Conservation (phyloP, 1,140 invertebrate genomes). For the Armadillidium nasatum region DNA sequence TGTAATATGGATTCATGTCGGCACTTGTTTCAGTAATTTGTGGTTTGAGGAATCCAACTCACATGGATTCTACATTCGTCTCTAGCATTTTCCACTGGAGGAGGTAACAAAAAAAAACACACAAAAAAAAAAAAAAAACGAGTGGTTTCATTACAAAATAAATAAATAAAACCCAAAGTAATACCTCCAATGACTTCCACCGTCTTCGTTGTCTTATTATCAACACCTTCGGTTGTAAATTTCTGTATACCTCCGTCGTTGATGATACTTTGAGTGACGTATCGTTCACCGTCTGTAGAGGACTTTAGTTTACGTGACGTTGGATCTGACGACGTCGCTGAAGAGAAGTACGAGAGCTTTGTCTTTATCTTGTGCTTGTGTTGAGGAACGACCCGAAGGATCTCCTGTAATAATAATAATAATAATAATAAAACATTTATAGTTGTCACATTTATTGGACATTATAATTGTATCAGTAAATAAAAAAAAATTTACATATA, state of each 20-base stretch:
- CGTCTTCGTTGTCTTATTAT: constrained; percentile 38
- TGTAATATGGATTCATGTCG: too few species aligned
- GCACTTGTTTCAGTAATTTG: too few species aligned
- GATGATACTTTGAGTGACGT: constrained; percentile 32
- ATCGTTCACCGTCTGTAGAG: constrained; percentile 31
- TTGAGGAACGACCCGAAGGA: background rate
- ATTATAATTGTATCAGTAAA: too few species aligned
- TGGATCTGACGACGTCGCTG: background rate
- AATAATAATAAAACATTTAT: too few species aligned
- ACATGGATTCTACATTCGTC: too few species aligned
- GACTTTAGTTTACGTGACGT: constrained; percentile 30
- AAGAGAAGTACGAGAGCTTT: background rate
- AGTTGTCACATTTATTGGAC: too few species aligned
- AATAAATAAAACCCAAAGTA: background rate
- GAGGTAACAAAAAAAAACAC: too few species aligned
- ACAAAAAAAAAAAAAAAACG: too few species aligned
- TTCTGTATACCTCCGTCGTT: constrained; percentile 24
- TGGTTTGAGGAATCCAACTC: too few species aligned
- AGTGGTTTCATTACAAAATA: background rate
- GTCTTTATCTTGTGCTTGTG: background rate
- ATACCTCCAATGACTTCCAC: constrained; percentile 38
- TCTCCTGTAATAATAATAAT: background rate
- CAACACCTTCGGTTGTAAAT: constrained; percentile 33
- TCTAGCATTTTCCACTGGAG: too few species aligned
- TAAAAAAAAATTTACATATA: too few species aligned